Percentiles rank a stretch among this genome's conserved stretches.
Evolutionary conservation across 2,888 invertebrate species (phyloP).

Genomic region (Anagyrus pseudococci): DNA sequence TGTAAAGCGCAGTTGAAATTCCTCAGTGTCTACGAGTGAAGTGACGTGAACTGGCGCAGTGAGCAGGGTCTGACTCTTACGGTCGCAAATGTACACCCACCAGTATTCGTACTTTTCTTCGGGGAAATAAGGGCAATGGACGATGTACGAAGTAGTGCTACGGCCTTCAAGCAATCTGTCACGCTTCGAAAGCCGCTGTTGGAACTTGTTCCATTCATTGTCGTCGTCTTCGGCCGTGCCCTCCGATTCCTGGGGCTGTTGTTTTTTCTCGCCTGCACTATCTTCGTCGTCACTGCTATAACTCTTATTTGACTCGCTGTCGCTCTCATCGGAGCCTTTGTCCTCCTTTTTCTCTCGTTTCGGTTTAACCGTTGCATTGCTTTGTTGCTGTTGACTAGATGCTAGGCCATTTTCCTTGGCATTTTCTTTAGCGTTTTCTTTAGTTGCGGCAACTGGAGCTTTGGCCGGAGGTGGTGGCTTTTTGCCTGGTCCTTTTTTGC

Average conservation of each 20-base stretch:
- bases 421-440: conserved; percentile 35
- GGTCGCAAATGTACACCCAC: conserved; percentile 99
- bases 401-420: conserved; percentile 25
- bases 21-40: conserved; percentile 86
- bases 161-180: conserved; percentile 90
- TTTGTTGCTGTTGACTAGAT: conserved; percentile 2
- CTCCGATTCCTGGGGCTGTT: conserved; percentile 14
- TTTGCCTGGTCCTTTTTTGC: conserved; percentile 63
- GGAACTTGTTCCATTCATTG: conserved; percentile 89
- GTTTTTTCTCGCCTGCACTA: conserved; percentile 58
- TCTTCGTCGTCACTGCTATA: conserved; percentile 64
- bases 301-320: conserved; percentile 63
- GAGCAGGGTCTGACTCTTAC: conserved; percentile 88
- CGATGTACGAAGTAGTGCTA: conserved; percentile 93
- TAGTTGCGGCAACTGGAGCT: conserved; percentile 21
- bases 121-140: conserved; percentile 96
- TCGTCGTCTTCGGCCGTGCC: conserved; percentile 74
- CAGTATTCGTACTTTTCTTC: conserved; percentile 97
- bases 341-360: not conserved
- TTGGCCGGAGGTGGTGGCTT: conserved; percentile 40
- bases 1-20: conserved; percentile 90
- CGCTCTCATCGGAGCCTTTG: conserved; percentile 50
- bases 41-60: conserved; percentile 95
- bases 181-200: conserved; percentile 83
- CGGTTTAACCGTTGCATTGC: not conserved